phyloP scores from a whole-genome alignment of 2,113 vertebrate species.

The Proteles cristata region DNA sequence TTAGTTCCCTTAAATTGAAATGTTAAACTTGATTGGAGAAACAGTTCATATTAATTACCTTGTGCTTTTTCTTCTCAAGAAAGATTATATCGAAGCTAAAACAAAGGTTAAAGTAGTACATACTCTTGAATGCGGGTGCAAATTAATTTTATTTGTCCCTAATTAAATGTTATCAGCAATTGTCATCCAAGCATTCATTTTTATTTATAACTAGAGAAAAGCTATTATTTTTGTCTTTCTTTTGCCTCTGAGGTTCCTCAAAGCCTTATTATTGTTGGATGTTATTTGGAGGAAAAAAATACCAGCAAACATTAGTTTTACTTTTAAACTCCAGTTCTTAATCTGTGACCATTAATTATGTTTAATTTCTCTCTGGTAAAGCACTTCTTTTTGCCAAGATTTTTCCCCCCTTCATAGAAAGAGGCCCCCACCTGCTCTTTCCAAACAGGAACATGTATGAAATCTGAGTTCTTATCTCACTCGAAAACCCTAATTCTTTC shows the following conservation, averaged over 20 bases:
- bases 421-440: background rate
- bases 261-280: background rate
- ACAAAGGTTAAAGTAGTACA: constrained; percentile 44
- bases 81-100: constrained; percentile 50
- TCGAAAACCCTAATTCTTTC: background rate
- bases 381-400: background rate
- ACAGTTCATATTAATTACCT: constrained; percentile 62
- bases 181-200: constrained; percentile 34
- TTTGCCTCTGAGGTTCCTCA: background rate
- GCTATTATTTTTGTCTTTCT: constrained; percentile 27
- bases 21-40: constrained; percentile 48
- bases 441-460: rapidly evolving
- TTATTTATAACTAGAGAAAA: constrained; percentile 47
- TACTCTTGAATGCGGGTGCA: constrained; percentile 33
- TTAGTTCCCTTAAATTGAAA: constrained; percentile 46
- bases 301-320: background rate
- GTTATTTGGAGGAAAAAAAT: background rate
- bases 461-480: background rate
- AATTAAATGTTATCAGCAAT: constrained; percentile 47
- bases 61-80: constrained; percentile 4
- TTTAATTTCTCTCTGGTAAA: constrained; percentile 9
- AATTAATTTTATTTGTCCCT: constrained; percentile 60
- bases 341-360: constrained; percentile 9
- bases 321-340: background rate
- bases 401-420: background rate